Percentiles rank a stretch among this genome's conserved stretches.
Conservation (phyloP, 2,888 invertebrate genomes). For the Rhingia rostrata region DNA sequence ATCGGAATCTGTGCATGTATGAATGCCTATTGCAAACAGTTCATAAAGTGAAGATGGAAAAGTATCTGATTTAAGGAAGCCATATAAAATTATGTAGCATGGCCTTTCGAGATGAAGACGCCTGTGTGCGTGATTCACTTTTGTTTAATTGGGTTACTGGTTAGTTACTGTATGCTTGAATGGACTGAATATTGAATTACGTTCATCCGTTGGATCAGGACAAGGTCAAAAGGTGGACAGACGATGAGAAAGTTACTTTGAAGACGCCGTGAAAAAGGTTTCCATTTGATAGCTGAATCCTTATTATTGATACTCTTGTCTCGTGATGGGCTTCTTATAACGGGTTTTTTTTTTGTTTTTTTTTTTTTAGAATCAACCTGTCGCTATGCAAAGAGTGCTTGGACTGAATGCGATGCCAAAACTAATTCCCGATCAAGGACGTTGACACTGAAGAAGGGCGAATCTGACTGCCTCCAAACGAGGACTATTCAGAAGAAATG, state of each 20-base stretch:
- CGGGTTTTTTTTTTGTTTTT: conserved; percentile 12
- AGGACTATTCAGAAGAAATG: conserved; percentile 95
- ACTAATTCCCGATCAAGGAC: conserved; percentile 92
- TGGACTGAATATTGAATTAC: not conserved
- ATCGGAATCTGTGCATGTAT: conserved; percentile 12
- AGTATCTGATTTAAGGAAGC: conserved; percentile 55
- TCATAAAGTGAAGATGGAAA: conserved; percentile 9
- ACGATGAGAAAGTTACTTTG: no score
- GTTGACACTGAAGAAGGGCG: conserved; percentile 93
- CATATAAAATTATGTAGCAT: conserved; percentile 53
- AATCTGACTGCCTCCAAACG: conserved; percentile 89
- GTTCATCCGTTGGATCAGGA: no score
- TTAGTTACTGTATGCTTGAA: no score
- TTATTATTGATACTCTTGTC: not conserved
- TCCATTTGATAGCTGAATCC: no score
- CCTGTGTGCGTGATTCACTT: conserved; percentile 28
- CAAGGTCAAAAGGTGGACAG: no score
- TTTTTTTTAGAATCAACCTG: conserved; percentile 85
- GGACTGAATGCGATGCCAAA: conserved; percentile 94
- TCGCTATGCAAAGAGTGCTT: conserved; percentile 92
- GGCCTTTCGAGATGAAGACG: conserved; percentile 36
- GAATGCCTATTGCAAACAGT: not conserved
- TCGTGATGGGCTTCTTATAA: not conserved
- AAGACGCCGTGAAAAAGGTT: no score
- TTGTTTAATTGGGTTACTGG: conserved; percentile 12